Conservation (phyloP, 2,113 vertebrate genomes). For the Rynchops niger region DNA sequence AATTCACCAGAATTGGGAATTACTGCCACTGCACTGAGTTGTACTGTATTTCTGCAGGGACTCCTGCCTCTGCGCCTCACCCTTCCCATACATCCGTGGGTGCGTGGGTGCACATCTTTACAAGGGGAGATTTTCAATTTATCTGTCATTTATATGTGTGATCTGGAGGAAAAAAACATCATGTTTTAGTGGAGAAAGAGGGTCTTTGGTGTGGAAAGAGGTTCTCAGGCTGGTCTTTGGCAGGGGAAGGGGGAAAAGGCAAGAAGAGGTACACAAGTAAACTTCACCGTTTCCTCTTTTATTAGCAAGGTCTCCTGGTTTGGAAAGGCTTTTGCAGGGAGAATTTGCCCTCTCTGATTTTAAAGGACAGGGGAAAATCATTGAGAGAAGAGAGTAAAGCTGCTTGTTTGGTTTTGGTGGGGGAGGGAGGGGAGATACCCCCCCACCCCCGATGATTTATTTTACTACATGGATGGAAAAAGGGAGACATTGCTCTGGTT, state of each 20-base stretch:
- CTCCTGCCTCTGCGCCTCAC: background rate
- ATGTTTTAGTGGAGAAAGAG: background rate
- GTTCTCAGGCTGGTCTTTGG: background rate
- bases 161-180: background rate
- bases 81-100: fast-evolving
- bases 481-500: background rate
- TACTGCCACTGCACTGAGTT: background rate
- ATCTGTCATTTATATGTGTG: background rate
- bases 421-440: background rate
- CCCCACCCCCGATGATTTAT: fast-evolving
- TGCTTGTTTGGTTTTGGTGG: background rate
- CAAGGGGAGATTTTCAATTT: background rate
- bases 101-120: background rate
- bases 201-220: background rate
- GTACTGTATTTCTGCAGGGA: background rate
- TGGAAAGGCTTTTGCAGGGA: background rate
- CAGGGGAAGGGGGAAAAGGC: background rate
- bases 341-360: background rate
- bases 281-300: background rate
- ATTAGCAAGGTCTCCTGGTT: background rate
- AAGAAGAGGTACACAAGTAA: background rate
- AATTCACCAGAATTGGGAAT: background rate
- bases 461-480: background rate
- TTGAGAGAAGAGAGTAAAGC: background rate
- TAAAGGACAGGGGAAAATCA: background rate